Evolutionary conservation across 37 sponge, comb jelly and placozoan species (phyloP).

Genomic region (Amphimedon queenslandica): DNA sequence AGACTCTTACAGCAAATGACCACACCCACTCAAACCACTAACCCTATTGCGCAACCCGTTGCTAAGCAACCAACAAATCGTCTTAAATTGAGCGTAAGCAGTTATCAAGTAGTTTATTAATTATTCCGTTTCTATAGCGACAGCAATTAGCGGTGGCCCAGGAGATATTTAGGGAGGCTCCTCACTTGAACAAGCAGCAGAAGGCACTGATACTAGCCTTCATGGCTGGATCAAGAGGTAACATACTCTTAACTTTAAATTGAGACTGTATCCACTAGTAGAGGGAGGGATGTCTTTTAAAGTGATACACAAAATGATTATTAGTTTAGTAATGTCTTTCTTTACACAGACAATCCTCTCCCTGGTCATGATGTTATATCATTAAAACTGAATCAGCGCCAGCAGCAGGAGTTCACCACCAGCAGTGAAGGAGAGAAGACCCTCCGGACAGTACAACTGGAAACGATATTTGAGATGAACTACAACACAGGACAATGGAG

Average conservation of each 20-base stretch:
- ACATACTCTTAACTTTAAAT: no score
- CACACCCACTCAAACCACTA: neutral
- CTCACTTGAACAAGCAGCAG: slow-evolving; percentile 56
- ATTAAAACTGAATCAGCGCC: slow-evolving; percentile 62
- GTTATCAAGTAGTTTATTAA: neutral
- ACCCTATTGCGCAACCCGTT: neutral
- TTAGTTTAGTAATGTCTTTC: no score
- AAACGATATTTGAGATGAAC: slow-evolving; percentile 94
- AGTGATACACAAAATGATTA: no score
- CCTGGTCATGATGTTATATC: slow-evolving; percentile 52
- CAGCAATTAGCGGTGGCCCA: slow-evolving; percentile 70
- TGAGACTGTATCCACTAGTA: no score
- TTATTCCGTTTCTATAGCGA: slow-evolving; percentile 27
- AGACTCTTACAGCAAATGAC: neutral
- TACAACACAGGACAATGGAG: slow-evolving; percentile 87
- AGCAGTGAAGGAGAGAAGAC: slow-evolving; percentile 1
- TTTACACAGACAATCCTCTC: slow-evolving; percentile 43
- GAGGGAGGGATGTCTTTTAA: no score
- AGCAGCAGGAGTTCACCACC: slow-evolving; percentile 36
- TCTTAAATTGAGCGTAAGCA: slow-evolving; percentile 34
- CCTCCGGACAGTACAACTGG: slow-evolving; percentile 39
- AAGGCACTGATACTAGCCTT: slow-evolving; percentile 79
- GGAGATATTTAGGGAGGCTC: slow-evolving; percentile 86
- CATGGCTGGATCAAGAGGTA: slow-evolving; percentile 83
- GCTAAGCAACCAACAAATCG: slow-evolving; percentile 54